Evolutionary conservation across 92 coral and sea anemone species (phyloP), one percentile per base, ranked within the genome.

Genomic region (Muricea muricata): DNA sequence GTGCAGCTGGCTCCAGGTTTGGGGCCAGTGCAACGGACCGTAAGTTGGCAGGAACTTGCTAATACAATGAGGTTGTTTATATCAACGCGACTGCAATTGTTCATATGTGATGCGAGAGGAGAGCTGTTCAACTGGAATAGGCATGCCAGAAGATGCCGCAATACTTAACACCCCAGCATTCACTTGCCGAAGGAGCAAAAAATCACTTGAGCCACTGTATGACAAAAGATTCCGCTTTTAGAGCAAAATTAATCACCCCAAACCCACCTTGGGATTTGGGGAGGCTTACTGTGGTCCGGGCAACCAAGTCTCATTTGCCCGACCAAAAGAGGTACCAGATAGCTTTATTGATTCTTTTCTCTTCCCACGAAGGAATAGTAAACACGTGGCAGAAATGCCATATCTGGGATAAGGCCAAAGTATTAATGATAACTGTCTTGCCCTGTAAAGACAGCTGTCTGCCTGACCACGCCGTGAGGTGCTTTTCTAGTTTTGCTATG

Each of bases 381-480:
- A 34, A 41, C 21, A 17, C 50, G n/a, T 41, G 75, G n/a, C 75
- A 69, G 0, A 42, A 30, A 35, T 3, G 82, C 86, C 86, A 82
- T 14, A 82, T 56, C 28, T 69, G 42, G 32, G 67, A 47, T 6
- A 89, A 5, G 0, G 75, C 84, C 10, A 81, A 31, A 10, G 79
- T 56, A 42, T 89, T 89, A 1, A 85, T 67, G 3, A 85, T 56
- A 6, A 56, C 26, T 2, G 89, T 28, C 40, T 82, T 81, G 7
- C 89, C 92, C 31, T 84, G 34, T 1, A 61, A 9, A 7, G 92
- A 79, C 0, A 89, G 52, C 21, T 83, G 63, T 0, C 88, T 40
- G 0, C 50, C 20, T 10, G 60, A 54, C 92, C 92, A 84, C 0
- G 58, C 3, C 13, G 56, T 20, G 0, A 87, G 12, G 52, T 54